Evolutionary conservation across 2,797 vertebrate species (phyloP).

Genomic region (Helostoma temminkii): DNA sequence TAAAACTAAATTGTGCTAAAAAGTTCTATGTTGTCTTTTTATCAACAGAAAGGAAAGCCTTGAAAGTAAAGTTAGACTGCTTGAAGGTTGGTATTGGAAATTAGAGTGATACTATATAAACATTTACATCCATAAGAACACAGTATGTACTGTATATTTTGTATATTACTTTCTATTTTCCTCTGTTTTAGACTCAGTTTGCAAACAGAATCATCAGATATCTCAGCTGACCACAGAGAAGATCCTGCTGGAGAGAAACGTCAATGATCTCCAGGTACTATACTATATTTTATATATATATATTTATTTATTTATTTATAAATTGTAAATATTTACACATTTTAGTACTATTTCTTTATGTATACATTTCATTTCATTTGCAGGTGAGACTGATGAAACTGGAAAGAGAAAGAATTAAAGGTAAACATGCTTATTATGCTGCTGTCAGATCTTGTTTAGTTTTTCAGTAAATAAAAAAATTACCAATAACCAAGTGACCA

Average conservation of each 20-base stretch:
- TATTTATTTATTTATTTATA: no score
- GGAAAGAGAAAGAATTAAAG: conserved; percentile 86
- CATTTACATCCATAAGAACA: background rate
- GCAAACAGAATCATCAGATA: conserved; percentile 86
- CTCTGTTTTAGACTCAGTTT: conserved; percentile 83
- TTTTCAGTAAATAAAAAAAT: background rate
- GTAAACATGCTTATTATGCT: conserved; percentile 73
- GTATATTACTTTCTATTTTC: no score
- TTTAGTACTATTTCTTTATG: background rate
- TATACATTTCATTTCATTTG: conserved; percentile 28
- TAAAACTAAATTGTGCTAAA: background rate
- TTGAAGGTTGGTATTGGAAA: conserved; percentile 87
- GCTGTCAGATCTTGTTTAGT: no score
- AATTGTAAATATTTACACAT: background rate
- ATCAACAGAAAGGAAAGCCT: conserved; percentile 89
- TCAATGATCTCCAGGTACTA: conserved; percentile 86
- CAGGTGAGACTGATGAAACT: conserved; percentile 86
- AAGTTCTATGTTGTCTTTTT: background rate
- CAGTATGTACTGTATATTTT: background rate
- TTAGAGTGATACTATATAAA: background rate
- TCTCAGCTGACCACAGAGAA: conserved; percentile 88
- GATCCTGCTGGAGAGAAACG: conserved; percentile 83
- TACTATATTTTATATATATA: background rate
- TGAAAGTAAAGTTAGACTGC: conserved; percentile 87
- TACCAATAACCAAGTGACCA: background rate